These are phyloP conservation scores for Lindbergichthys nudifrons DNA, from an alignment of 2,797 vertebrate species.

Conservation along the genomic window DNA sequence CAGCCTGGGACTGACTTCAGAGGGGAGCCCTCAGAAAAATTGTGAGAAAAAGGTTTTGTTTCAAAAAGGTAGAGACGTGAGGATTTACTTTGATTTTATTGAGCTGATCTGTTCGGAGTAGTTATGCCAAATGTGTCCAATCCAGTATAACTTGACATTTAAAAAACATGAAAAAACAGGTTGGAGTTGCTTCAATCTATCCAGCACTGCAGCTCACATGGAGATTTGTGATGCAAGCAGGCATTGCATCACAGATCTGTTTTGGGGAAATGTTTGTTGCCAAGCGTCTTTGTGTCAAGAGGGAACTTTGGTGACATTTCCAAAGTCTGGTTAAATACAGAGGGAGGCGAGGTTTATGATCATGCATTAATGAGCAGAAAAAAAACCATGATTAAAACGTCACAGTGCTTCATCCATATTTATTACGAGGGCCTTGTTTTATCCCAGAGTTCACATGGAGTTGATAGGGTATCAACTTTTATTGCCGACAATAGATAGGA, in stretches of 20 bases:
- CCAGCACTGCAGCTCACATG: background rate
- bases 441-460: constrained; percentile 16
- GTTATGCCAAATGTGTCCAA: background rate
- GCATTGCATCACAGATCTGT: constrained; percentile 33
- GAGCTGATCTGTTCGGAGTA: constrained; percentile 34
- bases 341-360: background rate
- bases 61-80: constrained; percentile 17
- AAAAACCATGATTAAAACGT: background rate
- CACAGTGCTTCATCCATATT: background rate
- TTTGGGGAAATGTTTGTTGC: constrained; percentile 16
- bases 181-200: constrained; percentile 13
- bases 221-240: background rate
- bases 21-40: constrained; percentile 9
- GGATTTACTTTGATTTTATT: constrained; percentile 14
- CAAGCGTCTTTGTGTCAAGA: constrained; percentile 26
- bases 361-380: constrained; percentile 2
- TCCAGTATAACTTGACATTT: constrained; percentile 7
- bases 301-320: constrained; percentile 32
- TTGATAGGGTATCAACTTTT: no score
- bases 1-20: constrained; percentile 37
- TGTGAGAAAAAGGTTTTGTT: background rate
- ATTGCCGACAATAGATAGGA: no score
- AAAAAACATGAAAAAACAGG: background rate
- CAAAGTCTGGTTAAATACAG: constrained; percentile 9
- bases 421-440: background rate